Conservation (phyloP, 2,113 vertebrate genomes). For the Gulo gulo region DNA sequence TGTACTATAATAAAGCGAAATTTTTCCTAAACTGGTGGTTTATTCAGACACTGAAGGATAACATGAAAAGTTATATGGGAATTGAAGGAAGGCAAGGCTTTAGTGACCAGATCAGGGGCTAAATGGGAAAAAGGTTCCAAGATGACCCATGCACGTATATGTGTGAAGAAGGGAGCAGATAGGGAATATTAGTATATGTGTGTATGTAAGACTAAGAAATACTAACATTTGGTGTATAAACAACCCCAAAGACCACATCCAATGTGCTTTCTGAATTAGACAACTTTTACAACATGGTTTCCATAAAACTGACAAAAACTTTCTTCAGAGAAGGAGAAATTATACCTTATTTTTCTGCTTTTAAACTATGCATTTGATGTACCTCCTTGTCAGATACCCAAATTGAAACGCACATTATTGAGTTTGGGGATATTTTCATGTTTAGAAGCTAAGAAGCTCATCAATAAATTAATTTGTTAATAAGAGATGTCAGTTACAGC, state of each 20-base stretch:
- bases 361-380: conserved; percentile 1
- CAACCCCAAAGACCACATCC: not conserved
- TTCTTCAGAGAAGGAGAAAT: not conserved
- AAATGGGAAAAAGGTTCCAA: not conserved
- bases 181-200: not conserved
- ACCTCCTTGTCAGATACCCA: not conserved
- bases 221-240: not conserved
- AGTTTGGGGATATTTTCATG: not conserved
- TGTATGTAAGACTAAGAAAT: not conserved
- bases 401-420: conserved; percentile 17
- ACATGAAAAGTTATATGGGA: not conserved
- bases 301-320: not conserved
- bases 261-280: not conserved
- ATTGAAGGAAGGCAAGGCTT: not conserved
- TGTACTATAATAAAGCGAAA: not conserved
- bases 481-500: not conserved
- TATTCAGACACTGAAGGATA: not conserved
- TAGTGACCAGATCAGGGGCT: not conserved
- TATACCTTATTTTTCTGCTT: not conserved
- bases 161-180: not conserved
- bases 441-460: conserved; percentile 27
- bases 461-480: not conserved
- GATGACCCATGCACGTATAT: not conserved
- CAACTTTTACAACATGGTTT: not conserved
- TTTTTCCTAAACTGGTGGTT: not conserved